A percentile compares a stretch with the other conserved stretches of the same genome.
These are phyloP conservation scores for Limenitis camilla DNA, from an alignment of 2,888 invertebrate species.

Conservation along the genomic window DNA sequence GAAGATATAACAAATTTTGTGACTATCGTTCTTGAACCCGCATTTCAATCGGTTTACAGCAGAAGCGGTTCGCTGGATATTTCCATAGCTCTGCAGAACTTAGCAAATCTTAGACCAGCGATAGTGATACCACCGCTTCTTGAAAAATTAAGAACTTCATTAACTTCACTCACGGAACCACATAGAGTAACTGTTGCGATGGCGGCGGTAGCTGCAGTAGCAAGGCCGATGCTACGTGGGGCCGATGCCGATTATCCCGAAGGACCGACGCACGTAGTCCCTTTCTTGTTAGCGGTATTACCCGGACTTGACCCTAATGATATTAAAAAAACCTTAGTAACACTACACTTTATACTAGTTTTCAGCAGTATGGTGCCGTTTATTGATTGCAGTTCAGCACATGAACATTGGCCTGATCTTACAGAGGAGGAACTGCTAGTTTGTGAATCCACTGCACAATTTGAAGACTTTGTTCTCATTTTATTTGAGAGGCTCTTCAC, in stretches of 20 bases:
- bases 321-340: slow-evolving; percentile 81
- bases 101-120: slow-evolving; percentile 87
- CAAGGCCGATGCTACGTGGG: slow-evolving; percentile 77
- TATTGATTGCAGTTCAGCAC: slow-evolving; percentile 88
- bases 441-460: slow-evolving; percentile 87
- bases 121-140: slow-evolving; percentile 87
- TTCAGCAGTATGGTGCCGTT: slow-evolving; percentile 86
- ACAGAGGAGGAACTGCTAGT: slow-evolving; percentile 84
- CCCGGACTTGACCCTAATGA: slow-evolving; percentile 96
- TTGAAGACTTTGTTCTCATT: slow-evolving; percentile 92
- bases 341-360: slow-evolving; percentile 85
- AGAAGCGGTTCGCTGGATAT: slow-evolving; percentile 78
- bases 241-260: slow-evolving; percentile 77
- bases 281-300: slow-evolving; percentile 84
- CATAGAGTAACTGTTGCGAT: slow-evolving; percentile 85
- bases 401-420: slow-evolving; percentile 78
- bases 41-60: slow-evolving; percentile 86
- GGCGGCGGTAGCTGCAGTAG: slow-evolving; percentile 80
- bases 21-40: slow-evolving; percentile 80
- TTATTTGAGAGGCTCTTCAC: slow-evolving; percentile 85
- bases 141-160: slow-evolving; percentile 84
- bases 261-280: slow-evolving; percentile 87
- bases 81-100: slow-evolving; percentile 79
- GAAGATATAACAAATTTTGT: slow-evolving; percentile 88
- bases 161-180: slow-evolving; percentile 92